A percentile compares a stretch with the other conserved stretches of the same genome.
phyloP scores from a whole-genome alignment of 2,888 invertebrate species.

The Eupithecia subfuscata region DNA sequence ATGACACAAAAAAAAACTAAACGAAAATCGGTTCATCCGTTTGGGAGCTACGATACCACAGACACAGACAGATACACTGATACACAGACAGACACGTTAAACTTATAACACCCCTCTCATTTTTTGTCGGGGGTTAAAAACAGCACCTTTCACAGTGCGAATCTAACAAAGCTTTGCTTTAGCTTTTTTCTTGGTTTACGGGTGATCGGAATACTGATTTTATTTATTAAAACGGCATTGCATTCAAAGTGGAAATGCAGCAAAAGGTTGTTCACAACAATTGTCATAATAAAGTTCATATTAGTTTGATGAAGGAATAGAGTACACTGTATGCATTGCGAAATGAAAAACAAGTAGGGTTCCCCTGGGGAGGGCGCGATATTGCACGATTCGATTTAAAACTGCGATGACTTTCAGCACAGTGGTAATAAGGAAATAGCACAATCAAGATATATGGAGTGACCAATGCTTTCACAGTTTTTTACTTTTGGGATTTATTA shows the following conservation, averaged over 20 bases:
- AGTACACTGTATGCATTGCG: constrained; percentile 53
- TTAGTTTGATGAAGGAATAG: constrained; percentile 59
- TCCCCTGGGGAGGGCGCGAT: constrained; percentile 69
- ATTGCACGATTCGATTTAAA: constrained; percentile 76
- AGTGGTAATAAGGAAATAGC: constrained; percentile 22
- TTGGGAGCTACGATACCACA: no score
- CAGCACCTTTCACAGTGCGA: background rate
- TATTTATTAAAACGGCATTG: background rate
- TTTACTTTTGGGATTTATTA: background rate
- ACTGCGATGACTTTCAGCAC: constrained; percentile 52
- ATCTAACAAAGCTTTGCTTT: background rate
- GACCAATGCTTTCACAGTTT: background rate
- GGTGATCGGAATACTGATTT: constrained; percentile 1
- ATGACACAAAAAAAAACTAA: no score
- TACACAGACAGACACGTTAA: no score
- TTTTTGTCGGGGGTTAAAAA: no score
- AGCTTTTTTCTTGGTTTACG: background rate
- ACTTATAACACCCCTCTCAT: no score
- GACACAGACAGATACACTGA: no score
- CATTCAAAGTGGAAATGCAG: constrained; percentile 11
- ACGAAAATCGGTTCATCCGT: no score
- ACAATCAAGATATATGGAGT: constrained; percentile 18
- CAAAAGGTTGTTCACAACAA: constrained; percentile 17
- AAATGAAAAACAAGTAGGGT: constrained; percentile 68
- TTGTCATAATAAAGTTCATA: constrained; percentile 56